Evolutionary conservation across 2,888 invertebrate genomes (phyloP), one percentile per base, ranked within the genome.

Genomic region (Portevinia maculata): DNA sequence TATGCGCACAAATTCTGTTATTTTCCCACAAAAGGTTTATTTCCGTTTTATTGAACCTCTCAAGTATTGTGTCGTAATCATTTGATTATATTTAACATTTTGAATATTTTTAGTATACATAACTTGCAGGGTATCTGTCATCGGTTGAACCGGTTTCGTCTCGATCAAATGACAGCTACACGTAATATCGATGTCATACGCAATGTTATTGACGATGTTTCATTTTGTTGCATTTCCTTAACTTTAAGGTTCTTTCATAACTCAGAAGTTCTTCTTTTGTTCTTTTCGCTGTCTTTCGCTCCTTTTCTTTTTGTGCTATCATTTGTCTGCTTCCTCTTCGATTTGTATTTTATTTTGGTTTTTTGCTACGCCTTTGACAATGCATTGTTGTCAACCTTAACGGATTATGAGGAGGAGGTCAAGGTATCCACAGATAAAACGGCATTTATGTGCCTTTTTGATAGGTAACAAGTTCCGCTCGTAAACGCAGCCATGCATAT

Each of bases 341-440:
- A 0, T 17, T 21, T 32, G 17, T 30, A 53, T 70, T 24, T 30
- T 70, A 17, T 53, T 62, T 46, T 6, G 62, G n/a, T 28, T 55
- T 71, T 32, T 71, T 48, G 50, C 53, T 59, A 71, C 78, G 71
- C 65, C 60, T 30, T 73, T 57, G 62, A 65, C 37, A 52, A 74
- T 1, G 30, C 28, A 32, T 76, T 71, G 53, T 55, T 73, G 83
- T 44, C 78, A 67, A 78, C 78, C 78, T 78, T 83, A 83, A 83
- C 83, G 83, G 83, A 71, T 73, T 60, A 62, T 67, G 13, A 65
- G 21, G 52, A 34, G 44, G 44, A 59, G 24, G 24, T 24, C 24
- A 19, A 44, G 74, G 55, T 39, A 39, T 60, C 62, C 69, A 60
- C 69, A 71, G 81, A 83, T 67, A 64, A 60, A 83, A 83, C 67